Evolutionary conservation across 2,113 vertebrate species (phyloP).

Genomic region (Tonatia bakeri): DNA sequence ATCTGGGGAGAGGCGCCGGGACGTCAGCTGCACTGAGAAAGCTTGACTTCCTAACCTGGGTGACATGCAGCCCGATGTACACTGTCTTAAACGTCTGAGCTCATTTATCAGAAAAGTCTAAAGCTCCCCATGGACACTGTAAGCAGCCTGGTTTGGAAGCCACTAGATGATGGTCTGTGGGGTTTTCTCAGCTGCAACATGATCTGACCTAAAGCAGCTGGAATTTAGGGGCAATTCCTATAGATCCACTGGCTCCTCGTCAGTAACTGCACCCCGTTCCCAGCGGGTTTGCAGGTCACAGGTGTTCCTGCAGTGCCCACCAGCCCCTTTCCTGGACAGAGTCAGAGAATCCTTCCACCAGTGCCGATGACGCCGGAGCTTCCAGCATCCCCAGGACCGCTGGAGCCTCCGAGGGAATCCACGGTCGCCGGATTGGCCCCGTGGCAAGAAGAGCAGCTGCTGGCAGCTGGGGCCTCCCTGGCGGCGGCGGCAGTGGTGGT

Average conservation of each 20-base stretch:
- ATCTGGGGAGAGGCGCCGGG: accelerated
- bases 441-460: background rate
- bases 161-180: background rate
- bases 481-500: too few species aligned
- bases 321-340: background rate
- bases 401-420: too few species aligned
- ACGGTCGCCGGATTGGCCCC: background rate
- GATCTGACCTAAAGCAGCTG: background rate
- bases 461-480: background rate
- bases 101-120: background rate
- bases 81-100: background rate
- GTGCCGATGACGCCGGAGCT: background rate
- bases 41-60: background rate
- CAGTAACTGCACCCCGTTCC: background rate
- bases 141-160: background rate
- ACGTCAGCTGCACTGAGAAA: background rate
- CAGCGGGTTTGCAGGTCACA: background rate
- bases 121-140: too few species aligned
- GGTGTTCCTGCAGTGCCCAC: accelerated
- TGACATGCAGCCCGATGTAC: accelerated
- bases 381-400: background rate
- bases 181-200: background rate
- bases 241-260: background rate
- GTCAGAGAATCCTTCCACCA: background rate
- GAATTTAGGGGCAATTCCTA: background rate